Evolutionary conservation across 2,113 vertebrate genomes (phyloP).

Genomic region (Nothobranchius kuhntae): DNA sequence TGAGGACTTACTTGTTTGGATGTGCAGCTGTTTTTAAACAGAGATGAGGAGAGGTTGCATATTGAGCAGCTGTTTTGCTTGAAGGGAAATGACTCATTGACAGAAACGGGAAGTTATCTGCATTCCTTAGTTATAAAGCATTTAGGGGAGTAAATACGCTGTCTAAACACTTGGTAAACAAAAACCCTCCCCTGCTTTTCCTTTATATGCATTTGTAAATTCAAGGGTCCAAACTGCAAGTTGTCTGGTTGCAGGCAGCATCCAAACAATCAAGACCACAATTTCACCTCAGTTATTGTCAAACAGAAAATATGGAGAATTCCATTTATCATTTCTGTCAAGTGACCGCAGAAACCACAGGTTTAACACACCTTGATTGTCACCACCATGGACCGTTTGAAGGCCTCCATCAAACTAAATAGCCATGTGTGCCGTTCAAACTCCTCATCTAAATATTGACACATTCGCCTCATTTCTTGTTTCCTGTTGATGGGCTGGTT

Average conservation of each 20-base stretch:
- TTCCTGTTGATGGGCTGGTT: slow-evolving; percentile 59
- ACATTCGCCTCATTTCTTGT: slow-evolving; percentile 50
- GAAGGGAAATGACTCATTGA: slow-evolving; percentile 14
- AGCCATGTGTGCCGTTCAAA: slow-evolving; percentile 8
- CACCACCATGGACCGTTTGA: slow-evolving; percentile 20
- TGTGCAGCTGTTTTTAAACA: slow-evolving; percentile 15
- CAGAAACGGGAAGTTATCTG: slow-evolving; percentile 30
- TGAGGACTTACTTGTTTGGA: slow-evolving; percentile 14
- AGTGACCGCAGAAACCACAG: neutral
- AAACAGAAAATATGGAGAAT: slow-evolving; percentile 18
- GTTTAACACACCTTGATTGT: slow-evolving; percentile 24
- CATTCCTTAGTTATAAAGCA: slow-evolving; percentile 50
- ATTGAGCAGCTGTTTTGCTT: slow-evolving; percentile 42
- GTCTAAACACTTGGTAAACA: slow-evolving; percentile 35
- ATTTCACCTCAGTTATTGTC: slow-evolving; percentile 15
- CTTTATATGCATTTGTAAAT: slow-evolving; percentile 13
- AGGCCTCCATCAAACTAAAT: slow-evolving; percentile 42
- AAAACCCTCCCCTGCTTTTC: slow-evolving; percentile 10
- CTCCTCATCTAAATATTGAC: slow-evolving; percentile 66
- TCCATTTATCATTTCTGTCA: slow-evolving; percentile 2
- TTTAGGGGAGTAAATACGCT: slow-evolving; percentile 23
- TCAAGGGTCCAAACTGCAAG: neutral
- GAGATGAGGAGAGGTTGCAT: neutral
- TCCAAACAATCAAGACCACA: slow-evolving; percentile 7
- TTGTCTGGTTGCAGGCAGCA: neutral